Evolutionary conservation across 2,113 vertebrate genomes (phyloP).

Genomic region (Neofelis nebulosa): DNA sequence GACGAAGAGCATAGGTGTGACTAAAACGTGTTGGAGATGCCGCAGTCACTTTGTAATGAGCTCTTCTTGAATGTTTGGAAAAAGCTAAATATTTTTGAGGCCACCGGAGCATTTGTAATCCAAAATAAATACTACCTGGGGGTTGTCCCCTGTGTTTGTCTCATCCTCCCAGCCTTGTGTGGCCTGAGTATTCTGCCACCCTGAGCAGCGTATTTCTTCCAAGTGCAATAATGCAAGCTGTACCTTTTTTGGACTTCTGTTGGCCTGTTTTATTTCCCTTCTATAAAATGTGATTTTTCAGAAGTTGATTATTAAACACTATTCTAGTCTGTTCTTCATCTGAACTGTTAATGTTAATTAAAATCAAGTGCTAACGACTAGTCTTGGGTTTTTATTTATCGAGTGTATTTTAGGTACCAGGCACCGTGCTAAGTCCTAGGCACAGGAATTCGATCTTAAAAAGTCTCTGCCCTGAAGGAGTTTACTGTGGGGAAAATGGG

Average conservation of each 20-base stretch:
- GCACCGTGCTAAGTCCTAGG: neutral
- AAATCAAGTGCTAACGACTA: constrained; percentile 76
- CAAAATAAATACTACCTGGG: constrained; percentile 28
- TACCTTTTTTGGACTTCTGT: constrained; percentile 36
- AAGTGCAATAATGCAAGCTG: constrained; percentile 69
- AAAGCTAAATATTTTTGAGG: constrained; percentile 38
- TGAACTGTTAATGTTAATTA: constrained; percentile 72
- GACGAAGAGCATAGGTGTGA: neutral
- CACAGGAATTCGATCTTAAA: neutral
- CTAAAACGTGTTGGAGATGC: constrained; percentile 14
- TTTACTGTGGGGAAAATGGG: neutral
- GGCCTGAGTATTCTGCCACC: constrained; percentile 23
- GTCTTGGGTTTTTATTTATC: constrained; percentile 3
- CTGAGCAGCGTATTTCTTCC: neutral
- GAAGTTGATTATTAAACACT: constrained; percentile 77
- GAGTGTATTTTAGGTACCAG: neutral
- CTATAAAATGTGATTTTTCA: constrained; percentile 68
- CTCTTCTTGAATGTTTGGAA: constrained; percentile 58
- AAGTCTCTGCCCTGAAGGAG: neutral
- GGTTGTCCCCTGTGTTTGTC: neutral
- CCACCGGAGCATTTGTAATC: constrained; percentile 49
- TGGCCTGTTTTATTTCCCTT: constrained; percentile 56
- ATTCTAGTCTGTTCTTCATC: constrained; percentile 62
- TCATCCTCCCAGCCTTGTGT: neutral
- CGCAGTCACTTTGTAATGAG: constrained; percentile 55